These are phyloP conservation scores for Andrena flavipes DNA, from an alignment of 2,888 invertebrate genomes.

Conservation along the genomic window DNA sequence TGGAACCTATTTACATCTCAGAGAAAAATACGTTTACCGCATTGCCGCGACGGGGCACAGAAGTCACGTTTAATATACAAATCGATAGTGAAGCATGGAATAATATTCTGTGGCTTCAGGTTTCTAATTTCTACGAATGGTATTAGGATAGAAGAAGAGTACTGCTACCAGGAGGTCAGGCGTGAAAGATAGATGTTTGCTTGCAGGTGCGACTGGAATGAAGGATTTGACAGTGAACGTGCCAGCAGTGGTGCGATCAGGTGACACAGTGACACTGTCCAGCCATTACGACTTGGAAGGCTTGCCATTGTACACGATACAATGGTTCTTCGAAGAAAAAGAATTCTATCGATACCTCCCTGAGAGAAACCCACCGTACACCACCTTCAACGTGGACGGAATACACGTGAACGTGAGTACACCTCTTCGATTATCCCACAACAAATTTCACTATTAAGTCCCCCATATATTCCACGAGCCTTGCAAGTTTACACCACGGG, in stretches of 20 bases:
- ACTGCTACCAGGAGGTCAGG: background rate
- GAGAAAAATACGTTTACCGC: no score
- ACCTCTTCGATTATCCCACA: background rate
- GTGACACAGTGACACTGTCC: constrained; percentile 81
- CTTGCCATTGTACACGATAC: constrained; percentile 88
- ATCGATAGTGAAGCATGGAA: no score
- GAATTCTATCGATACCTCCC: constrained; percentile 93
- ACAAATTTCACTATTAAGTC: background rate
- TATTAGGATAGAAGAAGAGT: background rate
- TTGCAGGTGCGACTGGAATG: constrained; percentile 78
- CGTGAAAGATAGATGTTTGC: background rate
- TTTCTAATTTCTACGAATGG: background rate
- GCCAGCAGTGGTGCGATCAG: constrained; percentile 80
- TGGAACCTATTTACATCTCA: background rate
- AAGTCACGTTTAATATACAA: no score
- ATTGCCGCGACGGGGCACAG: no score
- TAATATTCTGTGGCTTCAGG: no score
- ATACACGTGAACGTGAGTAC: constrained; percentile 91
- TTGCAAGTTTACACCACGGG: background rate
- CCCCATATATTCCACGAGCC: background rate
- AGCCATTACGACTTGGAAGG: constrained; percentile 81
- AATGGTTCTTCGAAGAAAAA: constrained; percentile 90
- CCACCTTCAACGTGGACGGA: constrained; percentile 89
- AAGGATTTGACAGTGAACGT: constrained; percentile 81
- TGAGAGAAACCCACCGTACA: constrained; percentile 89